Evolutionary conservation across 2,888 invertebrate genomes (phyloP).

Genomic region (Trissolcus brochymenae): DNA sequence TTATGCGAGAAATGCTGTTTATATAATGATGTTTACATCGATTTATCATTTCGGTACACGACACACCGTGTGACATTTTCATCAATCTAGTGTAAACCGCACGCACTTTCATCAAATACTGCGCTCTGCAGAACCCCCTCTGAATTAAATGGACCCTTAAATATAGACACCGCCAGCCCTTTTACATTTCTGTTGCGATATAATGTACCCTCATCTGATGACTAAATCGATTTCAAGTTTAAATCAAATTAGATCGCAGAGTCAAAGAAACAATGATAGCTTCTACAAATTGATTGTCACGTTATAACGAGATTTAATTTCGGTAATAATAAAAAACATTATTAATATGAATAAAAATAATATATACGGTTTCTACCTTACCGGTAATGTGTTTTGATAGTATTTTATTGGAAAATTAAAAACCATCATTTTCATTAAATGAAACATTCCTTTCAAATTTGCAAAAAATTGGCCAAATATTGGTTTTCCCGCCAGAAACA

Average conservation of each 20-base stretch:
- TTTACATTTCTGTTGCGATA: slow-evolving; percentile 22
- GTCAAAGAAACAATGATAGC: slow-evolving; percentile 18
- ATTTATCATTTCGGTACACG: slow-evolving; percentile 37
- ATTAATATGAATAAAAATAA: too few species aligned
- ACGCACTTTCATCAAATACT: slow-evolving; percentile 23
- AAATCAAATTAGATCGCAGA: slow-evolving; percentile 33
- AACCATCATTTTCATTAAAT: too few species aligned
- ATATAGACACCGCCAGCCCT: slow-evolving; percentile 25
- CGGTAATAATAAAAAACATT: too few species aligned
- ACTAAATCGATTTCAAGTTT: slow-evolving; percentile 33
- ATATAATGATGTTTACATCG: slow-evolving; percentile 38
- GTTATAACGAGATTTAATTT: neutral
- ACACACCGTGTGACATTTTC: slow-evolving; percentile 32
- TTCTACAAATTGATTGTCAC: slow-evolving; percentile 5
- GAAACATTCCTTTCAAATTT: too few species aligned
- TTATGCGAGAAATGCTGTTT: slow-evolving; percentile 24
- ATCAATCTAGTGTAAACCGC: slow-evolving; percentile 47
- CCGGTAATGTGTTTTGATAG: too few species aligned
- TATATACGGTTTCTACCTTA: too few species aligned
- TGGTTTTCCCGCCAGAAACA: too few species aligned
- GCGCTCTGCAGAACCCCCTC: slow-evolving; percentile 14
- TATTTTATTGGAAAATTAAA: too few species aligned
- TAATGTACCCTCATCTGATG: slow-evolving; percentile 32
- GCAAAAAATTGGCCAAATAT: too few species aligned
- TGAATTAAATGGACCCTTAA: slow-evolving; percentile 48